Evolutionary conservation across 2,888 invertebrate species (phyloP).

Genomic region (Andrena fulva): DNA sequence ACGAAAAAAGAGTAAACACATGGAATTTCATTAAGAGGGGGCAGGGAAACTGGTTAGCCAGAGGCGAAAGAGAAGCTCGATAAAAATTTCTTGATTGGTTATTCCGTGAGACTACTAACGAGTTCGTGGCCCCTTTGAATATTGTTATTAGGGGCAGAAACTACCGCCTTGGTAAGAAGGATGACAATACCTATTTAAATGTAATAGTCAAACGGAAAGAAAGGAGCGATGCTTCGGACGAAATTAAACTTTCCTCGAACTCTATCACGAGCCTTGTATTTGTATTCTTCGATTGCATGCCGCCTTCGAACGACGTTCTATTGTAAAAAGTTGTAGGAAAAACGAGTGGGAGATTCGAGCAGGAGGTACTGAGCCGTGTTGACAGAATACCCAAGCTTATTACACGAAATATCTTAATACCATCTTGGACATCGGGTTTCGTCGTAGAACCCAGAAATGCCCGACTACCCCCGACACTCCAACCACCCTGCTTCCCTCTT

Average conservation of each 20-base stretch:
- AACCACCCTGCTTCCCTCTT: no score
- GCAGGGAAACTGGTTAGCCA: not conserved
- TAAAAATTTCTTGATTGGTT: constrained; percentile 11
- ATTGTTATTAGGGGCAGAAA: not conserved
- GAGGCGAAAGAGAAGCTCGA: constrained; percentile 9
- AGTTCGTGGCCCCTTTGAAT: not conserved
- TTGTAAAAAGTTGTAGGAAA: not conserved
- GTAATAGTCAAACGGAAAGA: constrained; percentile 34
- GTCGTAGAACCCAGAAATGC: no score
- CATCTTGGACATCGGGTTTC: no score
- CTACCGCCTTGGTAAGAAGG: not conserved
- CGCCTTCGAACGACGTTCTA: not conserved
- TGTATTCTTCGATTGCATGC: constrained; percentile 23
- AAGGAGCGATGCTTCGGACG: not conserved
- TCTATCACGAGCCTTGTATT: constrained; percentile 51
- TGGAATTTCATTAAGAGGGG: constrained; percentile 18
- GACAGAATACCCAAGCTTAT: not conserved
- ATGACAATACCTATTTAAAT: constrained; percentile 46
- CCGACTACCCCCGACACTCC: no score
- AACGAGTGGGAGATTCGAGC: not conserved
- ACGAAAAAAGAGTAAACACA: constrained; percentile 21
- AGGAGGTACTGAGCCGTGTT: not conserved
- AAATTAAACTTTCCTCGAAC: constrained; percentile 55
- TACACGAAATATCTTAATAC: constrained; percentile 6
- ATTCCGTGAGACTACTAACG: not conserved